Evolutionary conservation across 2,888 invertebrate genomes (phyloP).

Genomic region (Osmoderma eremita): DNA sequence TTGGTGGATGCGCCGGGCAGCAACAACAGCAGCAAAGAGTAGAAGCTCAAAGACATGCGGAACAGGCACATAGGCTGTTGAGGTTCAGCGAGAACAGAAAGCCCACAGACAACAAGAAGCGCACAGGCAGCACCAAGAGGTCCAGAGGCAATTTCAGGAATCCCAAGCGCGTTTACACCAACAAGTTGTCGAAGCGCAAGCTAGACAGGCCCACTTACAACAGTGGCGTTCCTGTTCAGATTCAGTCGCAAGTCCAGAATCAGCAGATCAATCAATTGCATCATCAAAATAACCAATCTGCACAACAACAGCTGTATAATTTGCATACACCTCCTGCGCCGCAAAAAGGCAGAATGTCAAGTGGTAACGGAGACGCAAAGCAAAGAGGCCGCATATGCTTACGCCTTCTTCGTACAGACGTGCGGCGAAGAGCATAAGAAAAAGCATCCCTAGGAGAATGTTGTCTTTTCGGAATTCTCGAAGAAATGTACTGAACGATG

Average conservation of each 20-base stretch:
- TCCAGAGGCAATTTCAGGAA: conserved; percentile 47
- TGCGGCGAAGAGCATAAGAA: conserved; percentile 99
- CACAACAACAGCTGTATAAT: conserved; percentile 52
- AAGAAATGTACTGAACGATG: conserved; percentile 99
- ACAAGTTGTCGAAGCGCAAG: conserved; percentile 59
- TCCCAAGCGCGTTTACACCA: conserved; percentile 44
- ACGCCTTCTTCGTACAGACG: conserved; percentile 98
- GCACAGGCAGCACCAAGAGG: conserved; percentile 48
- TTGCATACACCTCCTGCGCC: conserved; percentile 57
- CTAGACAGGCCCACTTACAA: conserved; percentile 62
- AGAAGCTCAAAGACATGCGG: conserved; percentile 45
- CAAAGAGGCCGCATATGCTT: conserved; percentile 94
- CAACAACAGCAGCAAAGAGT: conserved; percentile 56
- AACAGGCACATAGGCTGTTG: conserved; percentile 54
- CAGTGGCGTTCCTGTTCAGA: conserved; percentile 60
- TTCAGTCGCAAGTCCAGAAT: conserved; percentile 64
- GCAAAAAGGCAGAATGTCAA: conserved; percentile 76
- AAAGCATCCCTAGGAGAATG: conserved; percentile 98
- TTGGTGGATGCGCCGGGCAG: conserved; percentile 58
- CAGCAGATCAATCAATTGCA: conserved; percentile 60
- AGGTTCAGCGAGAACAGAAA: conserved; percentile 57
- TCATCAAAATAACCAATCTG: conserved; percentile 58
- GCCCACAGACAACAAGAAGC: conserved; percentile 54
- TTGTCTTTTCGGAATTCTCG: conserved; percentile 97
- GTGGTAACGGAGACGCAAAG: conserved; percentile 80